Percentiles rank a stretch among this genome's conserved stretches.
phyloP scores from a whole-genome alignment of 2,797 vertebrate genomes.

The Pipistrellus kuhlii region DNA sequence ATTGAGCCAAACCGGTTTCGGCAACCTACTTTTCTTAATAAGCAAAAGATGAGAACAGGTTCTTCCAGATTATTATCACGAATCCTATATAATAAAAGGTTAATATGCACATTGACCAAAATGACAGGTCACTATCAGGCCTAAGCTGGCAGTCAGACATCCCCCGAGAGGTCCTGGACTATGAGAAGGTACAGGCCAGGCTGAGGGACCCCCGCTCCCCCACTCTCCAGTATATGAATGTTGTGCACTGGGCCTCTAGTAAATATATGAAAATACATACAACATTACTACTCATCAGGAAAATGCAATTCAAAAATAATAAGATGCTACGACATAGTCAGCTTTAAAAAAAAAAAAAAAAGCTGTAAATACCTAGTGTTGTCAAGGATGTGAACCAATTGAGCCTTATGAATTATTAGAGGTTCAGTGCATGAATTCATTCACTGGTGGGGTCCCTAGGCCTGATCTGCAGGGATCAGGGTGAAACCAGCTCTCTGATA shows the following conservation, averaged over 20 bases:
- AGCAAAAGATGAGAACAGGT: background rate
- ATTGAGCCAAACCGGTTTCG: too few species aligned
- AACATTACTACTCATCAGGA: background rate
- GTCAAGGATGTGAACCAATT: background rate
- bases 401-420: background rate
- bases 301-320: background rate
- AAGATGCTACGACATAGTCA: background rate
- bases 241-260: too few species aligned
- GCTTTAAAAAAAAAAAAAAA: background rate
- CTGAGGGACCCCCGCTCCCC: too few species aligned
- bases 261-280: background rate
- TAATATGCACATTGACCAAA: too few species aligned
- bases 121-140: too few species aligned
- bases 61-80: background rate
- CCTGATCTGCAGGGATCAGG: too few species aligned
- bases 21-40: background rate
- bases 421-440: rapidly evolving
- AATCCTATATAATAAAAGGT: background rate
- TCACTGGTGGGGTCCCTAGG: too few species aligned
- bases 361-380: background rate
- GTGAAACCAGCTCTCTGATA: too few species aligned
- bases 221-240: too few species aligned
- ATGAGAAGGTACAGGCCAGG: too few species aligned
- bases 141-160: too few species aligned
- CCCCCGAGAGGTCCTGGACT: too few species aligned